Conservation (phyloP, 2,797 vertebrate species). For the Geotrypetes seraphini region DNA sequence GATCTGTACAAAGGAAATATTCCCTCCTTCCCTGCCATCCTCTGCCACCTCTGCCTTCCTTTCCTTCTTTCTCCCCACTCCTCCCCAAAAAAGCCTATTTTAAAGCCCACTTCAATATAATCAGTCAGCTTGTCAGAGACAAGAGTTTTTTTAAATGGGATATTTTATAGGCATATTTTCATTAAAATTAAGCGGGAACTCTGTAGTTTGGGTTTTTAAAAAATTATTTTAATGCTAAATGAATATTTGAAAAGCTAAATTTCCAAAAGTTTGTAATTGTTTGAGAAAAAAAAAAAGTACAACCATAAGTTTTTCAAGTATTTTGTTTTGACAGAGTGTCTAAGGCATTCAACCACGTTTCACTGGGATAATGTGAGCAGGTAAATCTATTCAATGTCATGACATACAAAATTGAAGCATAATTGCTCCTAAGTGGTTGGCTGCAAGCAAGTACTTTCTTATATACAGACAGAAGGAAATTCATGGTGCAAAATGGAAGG, state of each 20-base stretch:
- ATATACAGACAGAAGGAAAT: slow-evolving; percentile 38
- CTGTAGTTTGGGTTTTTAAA: neutral
- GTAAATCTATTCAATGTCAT: slow-evolving; percentile 49
- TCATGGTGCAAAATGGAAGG: slow-evolving; percentile 39
- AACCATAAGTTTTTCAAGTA: slow-evolving; percentile 22
- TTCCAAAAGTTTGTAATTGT: slow-evolving; percentile 24
- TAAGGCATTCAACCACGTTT: slow-evolving; percentile 36
- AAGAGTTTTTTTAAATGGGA: neutral
- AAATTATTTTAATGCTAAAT: slow-evolving; percentile 17
- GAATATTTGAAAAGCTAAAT: slow-evolving; percentile 13
- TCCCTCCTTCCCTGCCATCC: too few relatives aligned
- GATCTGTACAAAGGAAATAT: too few relatives aligned
- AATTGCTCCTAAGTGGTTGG: slow-evolving; percentile 50
- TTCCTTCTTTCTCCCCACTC: too few relatives aligned
- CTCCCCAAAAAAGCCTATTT: too few relatives aligned
- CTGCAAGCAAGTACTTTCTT: slow-evolving; percentile 42
- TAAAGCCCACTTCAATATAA: too few relatives aligned
- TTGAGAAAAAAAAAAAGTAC: slow-evolving; percentile 1
- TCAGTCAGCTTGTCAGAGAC: too few relatives aligned
- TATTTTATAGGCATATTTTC: neutral
- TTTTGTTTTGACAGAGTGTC: slow-evolving; percentile 43
- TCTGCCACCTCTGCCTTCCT: too few relatives aligned
- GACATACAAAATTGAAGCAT: slow-evolving; percentile 46
- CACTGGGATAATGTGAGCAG: slow-evolving; percentile 38
- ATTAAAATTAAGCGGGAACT: neutral